phyloP scores from a whole-genome alignment of 1,140 invertebrate genomes.

The Drosophila athabasca region DNA sequence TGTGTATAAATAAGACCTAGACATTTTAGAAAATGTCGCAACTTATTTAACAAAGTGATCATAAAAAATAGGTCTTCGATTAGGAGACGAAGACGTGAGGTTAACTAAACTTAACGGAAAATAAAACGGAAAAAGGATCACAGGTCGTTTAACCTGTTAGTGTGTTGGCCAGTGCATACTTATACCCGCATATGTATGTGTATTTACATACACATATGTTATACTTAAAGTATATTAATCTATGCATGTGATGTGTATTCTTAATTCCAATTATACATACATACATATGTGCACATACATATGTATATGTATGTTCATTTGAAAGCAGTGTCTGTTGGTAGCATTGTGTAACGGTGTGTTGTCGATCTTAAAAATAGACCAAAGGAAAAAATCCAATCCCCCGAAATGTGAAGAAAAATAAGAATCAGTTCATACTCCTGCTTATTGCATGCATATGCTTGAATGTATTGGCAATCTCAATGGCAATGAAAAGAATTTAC shows the following conservation, averaged over 20 bases:
- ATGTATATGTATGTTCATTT: not conserved
- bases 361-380: slow-evolving; percentile 51
- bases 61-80: too few species aligned
- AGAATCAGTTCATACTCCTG: slow-evolving; percentile 5
- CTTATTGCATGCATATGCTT: slow-evolving; percentile 3
- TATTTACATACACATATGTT: not conserved
- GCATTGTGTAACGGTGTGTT: slow-evolving; percentile 56
- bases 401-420: slow-evolving; percentile 10
- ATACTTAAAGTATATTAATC: too few species aligned
- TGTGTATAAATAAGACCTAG: not conserved
- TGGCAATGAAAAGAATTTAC: slow-evolving; percentile 5
- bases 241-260: too few species aligned
- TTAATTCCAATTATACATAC: not conserved
- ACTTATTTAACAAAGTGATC: too few species aligned
- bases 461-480: not conserved
- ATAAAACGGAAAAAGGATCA: too few species aligned
- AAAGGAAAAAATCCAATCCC: slow-evolving; percentile 21
- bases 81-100: too few species aligned
- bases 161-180: too few species aligned
- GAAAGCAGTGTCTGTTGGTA: slow-evolving; percentile 36
- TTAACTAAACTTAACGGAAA: too few species aligned
- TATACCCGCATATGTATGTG: too few species aligned
- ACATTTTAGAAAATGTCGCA: too few species aligned
- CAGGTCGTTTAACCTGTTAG: too few species aligned
- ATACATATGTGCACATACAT: not conserved